These are phyloP conservation scores for Passer montanus DNA, from an alignment of 2,113 vertebrate species.

Conservation along the genomic window DNA sequence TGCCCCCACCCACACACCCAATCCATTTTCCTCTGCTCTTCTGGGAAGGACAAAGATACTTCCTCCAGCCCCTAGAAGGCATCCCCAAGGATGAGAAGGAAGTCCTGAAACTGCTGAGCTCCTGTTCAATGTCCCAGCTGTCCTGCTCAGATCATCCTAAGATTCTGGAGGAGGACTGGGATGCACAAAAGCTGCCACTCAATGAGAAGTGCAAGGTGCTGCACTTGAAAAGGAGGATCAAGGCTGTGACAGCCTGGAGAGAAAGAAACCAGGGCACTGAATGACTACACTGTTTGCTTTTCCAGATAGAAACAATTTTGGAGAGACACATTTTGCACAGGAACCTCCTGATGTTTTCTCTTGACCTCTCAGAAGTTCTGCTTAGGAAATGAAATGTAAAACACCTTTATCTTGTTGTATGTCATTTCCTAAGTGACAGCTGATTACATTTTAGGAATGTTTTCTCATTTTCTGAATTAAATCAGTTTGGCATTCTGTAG, in stretches of 20 bases:
- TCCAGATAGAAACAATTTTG: background rate
- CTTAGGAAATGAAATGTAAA: slow-evolving; percentile 32
- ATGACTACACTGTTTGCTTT: background rate
- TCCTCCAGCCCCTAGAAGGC: background rate
- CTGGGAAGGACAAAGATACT: background rate
- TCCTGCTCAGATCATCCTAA: background rate
- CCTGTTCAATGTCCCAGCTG: background rate
- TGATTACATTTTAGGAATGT: slow-evolving; percentile 45
- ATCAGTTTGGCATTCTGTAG: slow-evolving; percentile 44
- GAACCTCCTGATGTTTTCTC: background rate
- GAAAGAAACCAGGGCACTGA: background rate
- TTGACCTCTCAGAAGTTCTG: background rate
- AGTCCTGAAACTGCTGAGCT: background rate
- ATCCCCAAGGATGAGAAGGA: background rate
- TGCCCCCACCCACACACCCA: rapidly evolving
- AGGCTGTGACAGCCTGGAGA: background rate
- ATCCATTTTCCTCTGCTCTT: background rate
- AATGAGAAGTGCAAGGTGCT: background rate
- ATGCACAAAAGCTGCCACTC: background rate
- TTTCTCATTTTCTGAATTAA: slow-evolving; percentile 59
- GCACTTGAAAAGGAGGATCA: background rate
- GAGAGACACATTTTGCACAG: rapidly evolving
- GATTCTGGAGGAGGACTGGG: background rate
- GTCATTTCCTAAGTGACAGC: slow-evolving; percentile 43
- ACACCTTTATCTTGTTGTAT: background rate